Base-by-base conservation (phyloP, 2,113 vertebrate genomes). In the Sinocyclocheilus anophthalmus region DNA sequence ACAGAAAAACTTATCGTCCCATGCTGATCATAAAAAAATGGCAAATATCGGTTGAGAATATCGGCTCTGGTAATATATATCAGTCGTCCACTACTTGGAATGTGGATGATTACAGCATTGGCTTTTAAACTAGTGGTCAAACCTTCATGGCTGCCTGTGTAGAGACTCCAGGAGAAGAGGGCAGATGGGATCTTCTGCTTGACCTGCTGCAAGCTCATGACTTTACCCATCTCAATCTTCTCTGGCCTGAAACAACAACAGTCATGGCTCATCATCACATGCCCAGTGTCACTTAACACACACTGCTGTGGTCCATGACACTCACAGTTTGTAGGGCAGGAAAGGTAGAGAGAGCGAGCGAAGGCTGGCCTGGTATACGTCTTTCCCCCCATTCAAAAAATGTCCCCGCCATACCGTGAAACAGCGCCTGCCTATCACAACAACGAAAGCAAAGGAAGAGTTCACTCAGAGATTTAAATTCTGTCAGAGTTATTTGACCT, bases 261-360 rank as follows among this genome's bases (percentile, higher is more conserved):
- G 2, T 3, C 20, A 14, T 53, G 0, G 65, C 33, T 24, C 1
- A 18, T 22, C 22, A 22, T 39, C 11, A 10, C 53, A 55, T 1
- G 7, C 22, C 24, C 61, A 5, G 42, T 59, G 9, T 33, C 53
- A 78, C 2, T 42, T n/a, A 63, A 59, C 10, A 11, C 1, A 33
- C 18, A 57, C 3, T 22, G 24, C 26, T 55, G 24, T 39, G 13
- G 7, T 42, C 8, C 42, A 42, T 42, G 42, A 10, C 6, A 97
- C 98, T 98, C 93, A 99, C 98, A 99, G 95, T 89, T 94, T 97
- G 91, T 96, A 96, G 3, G 98, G 98, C 83, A 98, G 94, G 89
- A 96, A 95, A 39, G 93, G 92, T 65, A 85, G 91, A 70, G 90
- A 93, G 84, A 92, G 90, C 82, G 98, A 98, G 72, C 93, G 95